Evolutionary conservation across 37 sponge, comb jelly and placozoan species (phyloP), one percentile per base, ranked within the genome.

Genomic region (Mnemiopsis leidyi): DNA sequence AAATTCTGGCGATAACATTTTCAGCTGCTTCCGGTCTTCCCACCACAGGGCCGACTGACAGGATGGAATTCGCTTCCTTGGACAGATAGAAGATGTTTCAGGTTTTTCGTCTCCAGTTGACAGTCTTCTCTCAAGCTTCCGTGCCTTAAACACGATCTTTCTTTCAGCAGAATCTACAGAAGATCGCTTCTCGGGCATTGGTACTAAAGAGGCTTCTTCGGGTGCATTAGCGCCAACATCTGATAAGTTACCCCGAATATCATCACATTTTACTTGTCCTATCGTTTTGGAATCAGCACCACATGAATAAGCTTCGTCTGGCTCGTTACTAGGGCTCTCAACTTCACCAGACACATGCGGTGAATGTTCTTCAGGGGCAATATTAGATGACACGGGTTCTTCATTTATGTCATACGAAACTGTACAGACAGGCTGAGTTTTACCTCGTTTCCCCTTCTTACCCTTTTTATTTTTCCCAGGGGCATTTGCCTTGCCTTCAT

Each of bases 391-490:
- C 61, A 48, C 9, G 5, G 61, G 61, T 48, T 48, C 61, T 48
- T 48, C 61, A 48, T 18, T 13, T 13, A 48, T 18, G 13, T 48
- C 61, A 48, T 48, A 48, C 9, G 61, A 48, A 13, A 48, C 61
- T 48, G 61, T 48, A 18, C 9, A 48, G 61, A 48, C 61, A 18
- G 13, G 61, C 61, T n/a, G 13, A 71, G 2, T 71, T 7, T 28
- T 28, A 71, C 75, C 75, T 25, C 20, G 5, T 25, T 71, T 71
- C 20, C 75, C 75, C 20, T 71, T 71, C n/a, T 71, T 71, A 28
- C 75, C 75, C 75, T 71, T 71, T 71, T 71, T 71, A 13, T 71
- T 71, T 71, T n/a, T 28, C n/a, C 75, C 75, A 71, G 75, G 5
- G 5, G 75, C 61, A 5, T 5, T 5, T 48, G 5, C 61, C 5